Evolutionary conservation across 2,888 invertebrate genomes (phyloP), one percentile per base, ranked within the genome.

Genomic region (Philhelius pedissequus): DNA sequence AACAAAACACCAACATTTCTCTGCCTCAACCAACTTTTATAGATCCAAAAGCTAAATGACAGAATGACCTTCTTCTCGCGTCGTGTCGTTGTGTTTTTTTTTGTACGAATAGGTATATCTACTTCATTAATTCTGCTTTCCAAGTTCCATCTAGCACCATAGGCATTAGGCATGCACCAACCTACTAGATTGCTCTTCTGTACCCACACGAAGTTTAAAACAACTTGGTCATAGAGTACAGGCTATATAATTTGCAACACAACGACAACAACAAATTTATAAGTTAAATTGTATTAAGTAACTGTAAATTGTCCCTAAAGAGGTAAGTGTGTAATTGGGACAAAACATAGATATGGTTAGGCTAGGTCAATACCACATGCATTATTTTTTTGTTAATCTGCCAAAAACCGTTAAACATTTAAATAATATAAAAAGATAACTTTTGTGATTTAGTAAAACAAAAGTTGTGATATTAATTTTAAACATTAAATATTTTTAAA

Each of bases 281-380:
- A 38, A 69, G 73, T 60, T 38, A 75, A 79, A 74, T 79, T 54
- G 58, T 66, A 70, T 79, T 83, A 79, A 70, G 74, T 70, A 83
- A 83, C 83, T 74, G 83, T 83, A 35, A 64, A 30, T 22, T 40
- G 69, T 30, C 78, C 74, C 79, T 83, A 70, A 70, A 69, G 52
- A 58, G 79, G 83, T 79, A 75, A 74, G 74, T 79, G 70, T 83
- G 83, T 83, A 83, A 83, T 64, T 83, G 79, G 83, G 79, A 79
- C 83, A 74, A 45, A 15, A 15, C 7, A 43, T 52, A 71, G 66
- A 60, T 43, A 20, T 40, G 45, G 60, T 64, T 71, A 48, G 62
- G 48, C 20, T 66, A 58, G 68, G 62, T 62, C 43, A 43, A 32
- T 64, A 45, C 32, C 48, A 32, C 27, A 27, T 62, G 13, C 13